These are phyloP conservation scores for Anolis carolinensis DNA, from an alignment of 2,113 vertebrate genomes.

Conservation along the genomic window DNA sequence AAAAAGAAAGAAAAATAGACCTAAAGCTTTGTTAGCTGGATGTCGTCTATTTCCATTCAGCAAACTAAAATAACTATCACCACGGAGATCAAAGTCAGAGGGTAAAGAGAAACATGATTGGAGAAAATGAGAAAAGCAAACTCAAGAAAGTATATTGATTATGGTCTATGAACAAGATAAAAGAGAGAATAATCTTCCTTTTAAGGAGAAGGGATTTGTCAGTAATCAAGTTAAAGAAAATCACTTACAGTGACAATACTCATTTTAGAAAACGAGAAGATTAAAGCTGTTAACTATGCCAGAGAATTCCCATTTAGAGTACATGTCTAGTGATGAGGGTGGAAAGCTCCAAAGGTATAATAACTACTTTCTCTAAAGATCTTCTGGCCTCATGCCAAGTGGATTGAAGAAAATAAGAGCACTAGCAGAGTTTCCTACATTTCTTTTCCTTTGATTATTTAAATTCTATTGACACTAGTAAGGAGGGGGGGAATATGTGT, in stretches of 20 bases:
- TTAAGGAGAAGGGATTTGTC: constrained; percentile 36
- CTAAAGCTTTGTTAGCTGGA: not conserved
- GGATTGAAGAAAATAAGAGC: not conserved
- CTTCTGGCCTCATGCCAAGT: not conserved
- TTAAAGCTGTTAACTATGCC: not conserved
- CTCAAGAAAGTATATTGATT: constrained; percentile 1
- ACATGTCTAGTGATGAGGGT: not conserved
- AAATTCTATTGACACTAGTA: not conserved
- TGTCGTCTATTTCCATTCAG: not conserved
- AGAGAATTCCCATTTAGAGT: constrained; percentile 23
- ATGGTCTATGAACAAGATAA: not conserved
- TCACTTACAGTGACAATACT: not conserved
- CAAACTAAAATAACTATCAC: constrained; percentile 16
- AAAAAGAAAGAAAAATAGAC: too few relatives aligned
- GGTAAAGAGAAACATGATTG: constrained; percentile 36
- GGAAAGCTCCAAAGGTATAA: not conserved
- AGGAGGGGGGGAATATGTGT: too few relatives aligned
- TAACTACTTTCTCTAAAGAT: not conserved
- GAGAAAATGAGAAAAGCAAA: constrained; percentile 46
- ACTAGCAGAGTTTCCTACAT: not conserved
- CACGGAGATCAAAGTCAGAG: constrained; percentile 25
- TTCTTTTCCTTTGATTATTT: not conserved
- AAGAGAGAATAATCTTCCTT: not conserved
- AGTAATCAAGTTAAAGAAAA: constrained; percentile 16
- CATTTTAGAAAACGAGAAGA: constrained; percentile 36